Evolutionary conservation across 2,888 invertebrate species (phyloP).

Genomic region (Cerastoderma edule): DNA sequence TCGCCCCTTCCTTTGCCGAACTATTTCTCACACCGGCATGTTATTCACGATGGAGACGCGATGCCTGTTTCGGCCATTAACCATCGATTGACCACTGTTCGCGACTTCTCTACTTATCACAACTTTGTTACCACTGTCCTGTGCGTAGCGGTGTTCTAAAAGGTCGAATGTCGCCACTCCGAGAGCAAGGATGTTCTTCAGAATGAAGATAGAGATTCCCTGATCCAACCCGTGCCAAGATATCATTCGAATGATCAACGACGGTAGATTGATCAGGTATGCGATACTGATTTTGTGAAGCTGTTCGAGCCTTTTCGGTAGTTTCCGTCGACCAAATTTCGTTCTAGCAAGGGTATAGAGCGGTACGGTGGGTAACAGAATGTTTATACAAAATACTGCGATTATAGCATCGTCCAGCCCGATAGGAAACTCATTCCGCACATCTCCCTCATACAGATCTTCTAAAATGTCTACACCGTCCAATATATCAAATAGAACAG

Average conservation of each 20-base stretch:
- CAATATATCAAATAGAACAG: conserved; percentile 86
- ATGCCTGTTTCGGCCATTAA: too few relatives aligned
- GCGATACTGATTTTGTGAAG: conserved; percentile 85
- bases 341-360: conserved; percentile 85
- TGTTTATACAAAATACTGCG: conserved; percentile 85
- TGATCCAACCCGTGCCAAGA: conserved; percentile 85
- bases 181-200: conserved; percentile 86
- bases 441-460: conserved; percentile 83
- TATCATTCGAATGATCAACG: conserved; percentile 85
- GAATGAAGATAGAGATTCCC: conserved; percentile 86
- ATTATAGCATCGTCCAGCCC: conserved; percentile 84
- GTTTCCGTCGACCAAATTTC: conserved; percentile 82
- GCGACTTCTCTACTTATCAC: too few relatives aligned
- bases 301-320: conserved; percentile 71
- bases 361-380: conserved; percentile 86
- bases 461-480: conserved; percentile 86
- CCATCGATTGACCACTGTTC: too few relatives aligned
- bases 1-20: too few relatives aligned
- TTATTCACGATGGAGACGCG: too few relatives aligned
- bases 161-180: conserved; percentile 83
- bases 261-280: conserved; percentile 86
- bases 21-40: too few relatives aligned
- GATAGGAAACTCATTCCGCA: conserved; percentile 65
- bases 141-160: conserved; percentile 36
- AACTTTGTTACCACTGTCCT: conserved; percentile 22